Base-by-base conservation (phyloP, 2,113 vertebrate genomes). In the Egretta garzetta region DNA sequence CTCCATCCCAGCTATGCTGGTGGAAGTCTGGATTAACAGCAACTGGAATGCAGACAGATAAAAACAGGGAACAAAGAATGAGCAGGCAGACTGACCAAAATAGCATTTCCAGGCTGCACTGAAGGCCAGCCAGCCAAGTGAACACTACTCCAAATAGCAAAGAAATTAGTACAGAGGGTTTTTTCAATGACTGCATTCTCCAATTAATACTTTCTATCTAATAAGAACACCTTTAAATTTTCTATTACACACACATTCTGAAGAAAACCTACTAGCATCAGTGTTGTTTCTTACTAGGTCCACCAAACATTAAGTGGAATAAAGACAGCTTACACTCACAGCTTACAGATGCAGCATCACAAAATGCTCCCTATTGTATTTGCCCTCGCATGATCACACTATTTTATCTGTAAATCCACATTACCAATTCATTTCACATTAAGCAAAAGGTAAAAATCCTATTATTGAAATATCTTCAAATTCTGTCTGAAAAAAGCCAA, bases 11-110 rank as follows among this genome's bases (percentile, higher is more conserved):
- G 63, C 71, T 73, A 53, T 4, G 4, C 55, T 60, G 13, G 45
- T 68, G 63, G 39, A 92, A 92, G n/a, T 68, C 60, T 90, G 50
- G 35, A 92, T 90, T 93, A 93, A 56, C 58, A 92, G 58, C 58
- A 85, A 37, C 6, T 68, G 88, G 88, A 96, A 94, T 91, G 80
- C 62, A 93, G 84, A 89, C 56, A 96, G 80, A 79, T 43, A 70
- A 80, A 88, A 86, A 63, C 7, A 75, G 33, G 43, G 68, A 94
- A 95, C 88, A 90, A 96, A 86, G 37, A 5, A 11, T 52, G 47
- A 83, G 41, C 63, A 83, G n/a, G 35, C 58, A 95, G 30, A 55
- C n/a, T 50, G 70, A 80, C 53, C 74, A 68, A 83, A 92, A 79
- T 4, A 88, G 79, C 71, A 64, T 12, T 88, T 79, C 50, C 24